Evolutionary conservation across 2,888 invertebrate species (phyloP), one percentile per base, ranked within the genome.

Genomic region (Cheilosia urbana): DNA sequence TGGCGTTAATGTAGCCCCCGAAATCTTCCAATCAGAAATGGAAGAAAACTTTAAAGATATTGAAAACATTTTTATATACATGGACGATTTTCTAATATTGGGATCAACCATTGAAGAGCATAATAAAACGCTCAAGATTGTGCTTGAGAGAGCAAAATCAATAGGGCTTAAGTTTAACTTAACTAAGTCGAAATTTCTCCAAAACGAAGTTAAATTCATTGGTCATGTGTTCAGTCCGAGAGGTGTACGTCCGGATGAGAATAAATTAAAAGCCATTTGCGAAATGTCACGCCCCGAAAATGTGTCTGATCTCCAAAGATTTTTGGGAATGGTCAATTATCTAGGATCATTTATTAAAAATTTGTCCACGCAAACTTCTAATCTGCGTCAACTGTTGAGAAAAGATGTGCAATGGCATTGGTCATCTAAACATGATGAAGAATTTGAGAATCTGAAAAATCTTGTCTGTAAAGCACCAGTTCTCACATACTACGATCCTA

Each of bases 21-120:
- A 73, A 58, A 69, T 87, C 7, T 89, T 89, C 83, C 83, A 87
- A 19, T 73, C 79, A 42, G 57, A 78, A 21, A 88, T 76, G 63
- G 47, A 51, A 30, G 62, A 88, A 65, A 79, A 73, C 21, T 24
- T 24, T 24, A 24, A 24, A 24, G 24, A 24, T 24, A 24, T 24
- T 24, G 24, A 24, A 24, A 24, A 77, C 30, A 21, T 83, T 4
- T 34, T 68, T 15, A 63, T 77, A 42, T 72, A 72, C 49, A 62
- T 83, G 11, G 72, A 83, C 57, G 83, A 77, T 66, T 62, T 79
- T 63, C 21, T 84, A 13, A 69, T 69, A 49, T 24, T 24, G 24
- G 24, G 24, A 24, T 24, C 24, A 24, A 24, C 24, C 5, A 24
- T 24, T 5, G 24, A 24, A 24, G 24, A 24, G 24, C 24, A 24